Conservation (phyloP, 2,797 vertebrate genomes). For the Cyprinella venusta region DNA sequence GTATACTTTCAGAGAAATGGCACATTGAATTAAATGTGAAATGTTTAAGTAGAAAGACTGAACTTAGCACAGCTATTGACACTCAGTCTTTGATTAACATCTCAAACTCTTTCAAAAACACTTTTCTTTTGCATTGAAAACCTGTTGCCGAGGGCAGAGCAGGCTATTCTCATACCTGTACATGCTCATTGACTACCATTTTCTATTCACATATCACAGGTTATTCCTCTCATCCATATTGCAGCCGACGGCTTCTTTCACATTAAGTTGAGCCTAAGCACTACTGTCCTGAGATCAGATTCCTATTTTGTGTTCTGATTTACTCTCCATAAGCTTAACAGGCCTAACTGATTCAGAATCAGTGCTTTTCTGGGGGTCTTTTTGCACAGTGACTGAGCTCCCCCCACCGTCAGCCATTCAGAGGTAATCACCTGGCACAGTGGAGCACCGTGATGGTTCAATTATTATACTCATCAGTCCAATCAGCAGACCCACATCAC, state of each 20-base stretch:
- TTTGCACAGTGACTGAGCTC: conserved; percentile 52
- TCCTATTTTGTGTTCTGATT: conserved; percentile 33
- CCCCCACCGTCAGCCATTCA: conserved; percentile 54
- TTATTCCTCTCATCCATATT: conserved; percentile 65
- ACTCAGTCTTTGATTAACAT: not conserved
- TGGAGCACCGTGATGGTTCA: conserved; percentile 76
- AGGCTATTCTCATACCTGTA: not conserved
- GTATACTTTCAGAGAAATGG: not conserved
- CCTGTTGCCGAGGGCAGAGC: not conserved
- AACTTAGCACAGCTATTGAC: not conserved
- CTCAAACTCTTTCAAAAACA: conserved; percentile 5
- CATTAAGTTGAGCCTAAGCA: not conserved
- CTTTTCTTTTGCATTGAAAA: not conserved
- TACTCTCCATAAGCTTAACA: conserved; percentile 37
- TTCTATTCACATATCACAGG: conserved; percentile 53
- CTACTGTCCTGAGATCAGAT: conserved; percentile 42
- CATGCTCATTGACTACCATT: conserved; percentile 67
- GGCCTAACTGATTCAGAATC: conserved; percentile 59
- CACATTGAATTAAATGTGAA: not conserved
- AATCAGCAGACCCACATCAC: conserved; percentile 70
- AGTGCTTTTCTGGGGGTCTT: conserved; percentile 45
- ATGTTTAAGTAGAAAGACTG: not conserved
- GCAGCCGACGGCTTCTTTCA: conserved; percentile 62
- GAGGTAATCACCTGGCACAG: conserved; percentile 70
- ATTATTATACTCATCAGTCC: conserved; percentile 80